Conservation (phyloP, 2,888 invertebrate species). For the Chloroclysta siterata region DNA sequence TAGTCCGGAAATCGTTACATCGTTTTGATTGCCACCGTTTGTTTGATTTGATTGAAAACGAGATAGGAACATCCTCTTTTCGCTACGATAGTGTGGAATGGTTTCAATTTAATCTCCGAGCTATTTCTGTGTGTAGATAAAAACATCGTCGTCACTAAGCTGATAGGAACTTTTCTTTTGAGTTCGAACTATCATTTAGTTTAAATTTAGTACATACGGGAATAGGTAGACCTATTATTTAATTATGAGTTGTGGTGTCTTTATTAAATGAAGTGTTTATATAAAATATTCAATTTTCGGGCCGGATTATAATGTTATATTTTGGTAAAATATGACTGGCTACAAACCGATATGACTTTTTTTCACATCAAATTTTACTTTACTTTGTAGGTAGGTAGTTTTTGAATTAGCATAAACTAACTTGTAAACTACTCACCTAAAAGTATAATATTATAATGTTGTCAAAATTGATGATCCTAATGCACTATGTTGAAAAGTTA, state of each 20-base stretch:
- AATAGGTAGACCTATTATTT: too few relatives aligned
- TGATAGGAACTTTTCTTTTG: not conserved
- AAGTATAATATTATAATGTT: not conserved
- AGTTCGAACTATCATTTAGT: not conserved
- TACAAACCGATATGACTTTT: too few relatives aligned
- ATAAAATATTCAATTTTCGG: too few relatives aligned
- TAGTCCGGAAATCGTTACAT: slow-evolving; percentile 71
- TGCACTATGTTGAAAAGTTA: slow-evolving; percentile 29
- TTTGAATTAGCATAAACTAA: too few relatives aligned
- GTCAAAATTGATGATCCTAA: slow-evolving; percentile 22
- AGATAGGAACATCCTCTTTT: slow-evolving; percentile 44
- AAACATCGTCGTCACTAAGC: slow-evolving; percentile 6
- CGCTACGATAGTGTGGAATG: slow-evolving; percentile 21
- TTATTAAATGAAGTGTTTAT: too few relatives aligned
- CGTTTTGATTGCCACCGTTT: slow-evolving; percentile 68
- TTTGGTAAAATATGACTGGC: too few relatives aligned
- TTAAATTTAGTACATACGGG: not conserved
- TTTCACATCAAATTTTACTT: too few relatives aligned
- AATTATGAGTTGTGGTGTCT: too few relatives aligned
- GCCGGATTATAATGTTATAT: too few relatives aligned
- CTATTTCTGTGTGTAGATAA: slow-evolving; percentile 16
- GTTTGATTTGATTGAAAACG: slow-evolving; percentile 64
- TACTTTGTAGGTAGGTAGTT: too few relatives aligned
- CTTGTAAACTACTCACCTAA: too few relatives aligned
- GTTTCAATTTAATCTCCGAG: slow-evolving; percentile 28